These are phyloP conservation scores for Tineola bisselliella DNA, from an alignment of 2,888 invertebrate genomes.

Conservation along the genomic window DNA sequence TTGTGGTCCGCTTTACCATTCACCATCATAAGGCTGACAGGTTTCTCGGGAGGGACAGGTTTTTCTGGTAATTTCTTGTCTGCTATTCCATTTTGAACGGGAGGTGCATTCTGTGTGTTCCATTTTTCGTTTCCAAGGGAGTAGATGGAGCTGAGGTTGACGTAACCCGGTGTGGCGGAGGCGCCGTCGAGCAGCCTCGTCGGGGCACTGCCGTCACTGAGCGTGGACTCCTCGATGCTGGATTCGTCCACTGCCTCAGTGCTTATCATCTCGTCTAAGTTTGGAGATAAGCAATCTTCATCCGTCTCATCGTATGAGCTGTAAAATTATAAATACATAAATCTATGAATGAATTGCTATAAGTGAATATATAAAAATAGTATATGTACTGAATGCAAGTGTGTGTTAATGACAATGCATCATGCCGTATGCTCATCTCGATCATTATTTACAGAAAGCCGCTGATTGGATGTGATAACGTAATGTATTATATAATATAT, in stretches of 20 bases:
- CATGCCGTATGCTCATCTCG: conserved; percentile 36
- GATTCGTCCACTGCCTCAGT: conserved; percentile 57
- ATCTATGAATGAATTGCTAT: too few species aligned
- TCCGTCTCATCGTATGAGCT: conserved; percentile 77
- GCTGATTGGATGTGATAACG: not conserved
- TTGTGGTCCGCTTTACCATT: conserved; percentile 56
- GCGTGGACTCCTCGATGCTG: conserved; percentile 52
- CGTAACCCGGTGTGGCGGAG: conserved; percentile 31
- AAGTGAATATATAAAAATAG: not conserved
- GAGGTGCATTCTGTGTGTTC: conserved; percentile 30
- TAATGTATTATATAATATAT: not conserved
- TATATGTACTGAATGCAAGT: conserved; percentile 62
- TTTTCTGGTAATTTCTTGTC: conserved; percentile 49
- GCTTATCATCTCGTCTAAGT: conserved; percentile 70
- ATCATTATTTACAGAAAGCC: conserved; percentile 15
- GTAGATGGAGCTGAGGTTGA: conserved; percentile 60
- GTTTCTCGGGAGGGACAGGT: conserved; percentile 58
- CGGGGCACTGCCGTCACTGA: conserved; percentile 37
- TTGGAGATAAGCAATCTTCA: conserved; percentile 75
- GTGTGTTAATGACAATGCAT: conserved; percentile 52
- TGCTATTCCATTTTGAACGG: conserved; percentile 33
- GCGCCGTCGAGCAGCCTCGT: conserved; percentile 24
- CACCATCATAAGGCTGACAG: conserved; percentile 59
- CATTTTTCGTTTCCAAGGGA: conserved; percentile 40
- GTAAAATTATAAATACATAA: conserved; percentile 26